phyloP scores from a whole-genome alignment of 2,797 vertebrate genomes.

The Sebastes trivittatus region DNA sequence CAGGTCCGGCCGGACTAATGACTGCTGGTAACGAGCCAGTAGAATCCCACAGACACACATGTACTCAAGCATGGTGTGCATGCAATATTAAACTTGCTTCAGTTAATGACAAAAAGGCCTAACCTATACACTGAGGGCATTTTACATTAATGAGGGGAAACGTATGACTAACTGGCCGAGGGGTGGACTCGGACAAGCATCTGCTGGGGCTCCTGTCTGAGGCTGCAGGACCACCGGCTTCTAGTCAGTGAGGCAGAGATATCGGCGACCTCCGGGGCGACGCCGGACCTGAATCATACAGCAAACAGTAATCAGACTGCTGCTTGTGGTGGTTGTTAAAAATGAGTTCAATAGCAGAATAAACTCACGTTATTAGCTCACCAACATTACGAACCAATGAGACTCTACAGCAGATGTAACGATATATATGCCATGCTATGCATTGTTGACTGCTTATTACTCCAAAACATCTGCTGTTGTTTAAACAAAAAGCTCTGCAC shows the following conservation, averaged over 20 bases:
- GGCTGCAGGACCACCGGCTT: conserved; percentile 49
- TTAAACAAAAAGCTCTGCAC: conserved; percentile 27
- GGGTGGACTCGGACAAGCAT: conserved; percentile 49
- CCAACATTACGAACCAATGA: neutral
- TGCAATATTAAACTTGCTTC: conserved; percentile 26
- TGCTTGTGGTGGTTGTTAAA: conserved; percentile 6
- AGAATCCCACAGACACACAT: conserved; percentile 23
- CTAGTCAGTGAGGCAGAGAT: conserved; percentile 31
- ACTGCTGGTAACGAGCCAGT: conserved; percentile 28
- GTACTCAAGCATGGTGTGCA: conserved; percentile 26
- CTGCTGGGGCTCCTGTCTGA: conserved; percentile 52
- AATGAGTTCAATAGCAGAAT: neutral
- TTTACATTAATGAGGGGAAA: conserved; percentile 53
- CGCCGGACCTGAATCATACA: conserved; percentile 19
- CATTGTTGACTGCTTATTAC: neutral
- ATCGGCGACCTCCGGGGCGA: conserved; percentile 15
- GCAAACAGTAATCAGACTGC: neutral
- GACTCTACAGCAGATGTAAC: neutral
- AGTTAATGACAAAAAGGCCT: conserved; percentile 33
- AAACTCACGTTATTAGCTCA: neutral
- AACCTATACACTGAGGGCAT: conserved; percentile 45
- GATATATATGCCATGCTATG: neutral
- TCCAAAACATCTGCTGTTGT: neutral
- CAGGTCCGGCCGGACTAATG: conserved; percentile 11
- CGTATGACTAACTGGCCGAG: conserved; percentile 50